Evolutionary conservation across 2,797 vertebrate genomes (phyloP).

Genomic region (Crocodylus rhombifer): DNA sequence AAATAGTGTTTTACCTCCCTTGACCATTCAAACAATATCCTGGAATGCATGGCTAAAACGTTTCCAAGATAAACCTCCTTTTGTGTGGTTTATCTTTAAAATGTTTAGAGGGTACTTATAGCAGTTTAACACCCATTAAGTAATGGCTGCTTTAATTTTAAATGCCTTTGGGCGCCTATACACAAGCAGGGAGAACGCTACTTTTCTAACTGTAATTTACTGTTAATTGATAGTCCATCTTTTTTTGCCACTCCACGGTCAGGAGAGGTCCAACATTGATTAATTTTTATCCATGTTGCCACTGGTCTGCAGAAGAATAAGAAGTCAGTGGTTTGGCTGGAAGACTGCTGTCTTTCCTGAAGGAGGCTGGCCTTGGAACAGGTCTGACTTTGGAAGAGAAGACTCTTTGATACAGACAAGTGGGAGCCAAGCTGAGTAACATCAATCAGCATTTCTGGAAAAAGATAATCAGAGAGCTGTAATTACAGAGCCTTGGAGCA

Average conservation of each 20-base stretch:
- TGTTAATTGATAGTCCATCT: not conserved
- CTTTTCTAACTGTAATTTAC: no score
- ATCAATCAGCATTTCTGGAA: not conserved
- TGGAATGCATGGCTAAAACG: no score
- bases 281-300: not conserved
- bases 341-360: not conserved
- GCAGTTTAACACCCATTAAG: no score
- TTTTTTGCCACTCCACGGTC: not conserved
- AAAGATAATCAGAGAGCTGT: not conserved
- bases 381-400: not conserved
- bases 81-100: no score
- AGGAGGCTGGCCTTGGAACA: not conserved
- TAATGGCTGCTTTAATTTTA: no score
- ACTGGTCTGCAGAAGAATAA: not conserved
- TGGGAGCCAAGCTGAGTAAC: constrained; percentile 16
- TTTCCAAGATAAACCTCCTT: no score
- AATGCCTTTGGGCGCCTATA: no score
- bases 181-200: fast-evolving
- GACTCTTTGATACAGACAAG: not conserved
- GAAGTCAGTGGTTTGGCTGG: constrained; percentile 37
- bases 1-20: no score
- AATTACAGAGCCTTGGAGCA: not conserved
- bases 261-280: not conserved
- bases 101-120: no score
- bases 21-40: no score